A percentile compares a stretch with the other conserved stretches of the same genome.
Conservation (phyloP, 2,797 vertebrate species). For the Hylomyscus alleni region DNA sequence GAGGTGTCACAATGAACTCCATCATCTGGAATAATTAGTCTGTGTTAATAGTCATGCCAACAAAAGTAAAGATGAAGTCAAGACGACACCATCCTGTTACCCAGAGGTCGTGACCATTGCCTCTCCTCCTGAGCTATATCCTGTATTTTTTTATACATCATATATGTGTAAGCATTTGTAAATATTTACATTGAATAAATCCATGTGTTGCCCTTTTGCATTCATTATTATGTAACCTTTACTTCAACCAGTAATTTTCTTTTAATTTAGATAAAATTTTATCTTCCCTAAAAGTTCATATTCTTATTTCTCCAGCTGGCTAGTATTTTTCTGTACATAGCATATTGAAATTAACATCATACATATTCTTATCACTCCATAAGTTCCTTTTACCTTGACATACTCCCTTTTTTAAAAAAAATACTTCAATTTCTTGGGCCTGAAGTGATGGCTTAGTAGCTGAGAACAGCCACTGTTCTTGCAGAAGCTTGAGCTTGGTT, state of each 20-base stretch:
- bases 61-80: constrained; percentile 25
- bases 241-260: constrained; percentile 57
- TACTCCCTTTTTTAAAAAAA: constrained; percentile 15
- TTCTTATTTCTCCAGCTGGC: neutral
- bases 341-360: constrained; percentile 35
- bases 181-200: constrained; percentile 60
- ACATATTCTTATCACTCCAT: constrained; percentile 38
- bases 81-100: neutral
- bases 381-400: constrained; percentile 65
- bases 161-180: constrained; percentile 28
- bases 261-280: constrained; percentile 51
- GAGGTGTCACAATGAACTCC: neutral
- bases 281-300: constrained; percentile 33
- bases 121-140: neutral
- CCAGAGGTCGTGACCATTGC: neutral
- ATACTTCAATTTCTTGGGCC: too few relatives aligned
- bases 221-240: neutral
- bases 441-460: neutral
- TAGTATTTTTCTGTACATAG: constrained; percentile 46
- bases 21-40: neutral
- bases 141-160: neutral
- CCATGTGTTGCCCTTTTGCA: neutral
- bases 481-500: neutral
- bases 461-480: too few relatives aligned
- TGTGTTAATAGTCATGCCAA: neutral